Base-by-base conservation (phyloP, 2,113 vertebrate species). In the Phaetusa simplex region DNA sequence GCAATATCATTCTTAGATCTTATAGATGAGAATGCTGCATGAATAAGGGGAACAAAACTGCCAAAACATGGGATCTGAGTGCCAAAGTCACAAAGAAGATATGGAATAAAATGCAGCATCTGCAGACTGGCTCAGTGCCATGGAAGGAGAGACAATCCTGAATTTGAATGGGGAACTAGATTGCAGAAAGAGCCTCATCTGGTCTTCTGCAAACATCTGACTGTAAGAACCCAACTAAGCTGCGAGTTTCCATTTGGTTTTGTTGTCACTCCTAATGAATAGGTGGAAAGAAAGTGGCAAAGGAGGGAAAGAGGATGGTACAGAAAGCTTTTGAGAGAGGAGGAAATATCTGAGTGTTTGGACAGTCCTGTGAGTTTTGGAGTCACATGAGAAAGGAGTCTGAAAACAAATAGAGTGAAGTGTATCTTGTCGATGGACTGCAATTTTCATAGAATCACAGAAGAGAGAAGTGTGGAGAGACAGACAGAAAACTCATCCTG, bases 111-210 rank as follows among this genome's bases (percentile, higher is more conserved):
- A 53, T 20, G 18, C 40, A 88, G 71, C 74, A 83, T 88, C 82
- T 92, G 76, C 45, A 95, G 76, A 62, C 11, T 2, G 1, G 83
- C 64, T 88, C 72, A 73, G 49, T 81, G 76, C 49, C 42, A 73
- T 38, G 38, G 64, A 84, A 88, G 61, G 59, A 86, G 45, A 96
- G 50, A 84, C 40, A 86, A 90, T 71, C 64, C 50, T 92, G 93
- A 88, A 83, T 96, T 66, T 96, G 72, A 96, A 92, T 84, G 64
- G 50, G 29, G 34, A 80, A 73, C 74, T 74, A 96, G 62, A 73
- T 8, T 88, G 53, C 79, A 85, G 79, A 80, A 86, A 85, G 62
- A 40, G 38, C 59, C 50, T 96, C 83, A 81, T 94, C 64, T 95
- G 62, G 50, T 66, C 69, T 67, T 88, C 86, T 78, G 86, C 50